Evolutionary conservation across 2,888 invertebrate genomes (phyloP).

Genomic region (Eupithecia subumbrata): DNA sequence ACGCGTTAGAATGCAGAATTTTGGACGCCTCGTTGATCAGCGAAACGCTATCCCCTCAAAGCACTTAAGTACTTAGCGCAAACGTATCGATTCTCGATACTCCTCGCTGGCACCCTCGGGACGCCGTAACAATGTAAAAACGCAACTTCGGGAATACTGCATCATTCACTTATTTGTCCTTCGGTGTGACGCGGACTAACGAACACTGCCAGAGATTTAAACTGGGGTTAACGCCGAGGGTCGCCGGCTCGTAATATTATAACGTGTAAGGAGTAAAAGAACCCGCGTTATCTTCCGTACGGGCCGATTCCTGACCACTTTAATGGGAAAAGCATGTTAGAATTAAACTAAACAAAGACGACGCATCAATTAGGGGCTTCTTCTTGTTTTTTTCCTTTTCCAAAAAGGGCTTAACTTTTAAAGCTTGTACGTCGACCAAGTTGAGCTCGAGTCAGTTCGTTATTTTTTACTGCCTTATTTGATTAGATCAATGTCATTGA

Average conservation of each 20-base stretch:
- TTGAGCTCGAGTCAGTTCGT: conserved; percentile 70
- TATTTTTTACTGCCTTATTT: conserved; percentile 79
- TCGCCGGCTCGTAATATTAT: conserved; percentile 77
- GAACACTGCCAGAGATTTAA: conserved; percentile 64
- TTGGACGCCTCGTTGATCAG: conserved; percentile 65
- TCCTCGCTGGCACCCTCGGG: conserved; percentile 72
- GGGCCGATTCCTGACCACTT: conserved; percentile 81
- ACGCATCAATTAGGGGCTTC: conserved; percentile 83
- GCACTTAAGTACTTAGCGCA: conserved; percentile 82
- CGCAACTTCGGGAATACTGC: conserved; percentile 67
- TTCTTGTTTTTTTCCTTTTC: conserved; percentile 67
- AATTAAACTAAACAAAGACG: conserved; percentile 85
- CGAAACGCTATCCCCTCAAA: conserved; percentile 75
- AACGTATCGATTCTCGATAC: conserved; percentile 81
- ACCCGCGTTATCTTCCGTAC: conserved; percentile 79
- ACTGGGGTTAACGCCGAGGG: conserved; percentile 72
- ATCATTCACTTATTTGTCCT: conserved; percentile 74
- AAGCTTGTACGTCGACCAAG: conserved; percentile 76
- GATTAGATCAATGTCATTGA: conserved; percentile 81
- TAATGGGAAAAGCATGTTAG: conserved; percentile 85
- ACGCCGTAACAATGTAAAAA: conserved; percentile 77
- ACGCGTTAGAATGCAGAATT: conserved; percentile 53
- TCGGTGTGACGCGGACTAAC: conserved; percentile 60
- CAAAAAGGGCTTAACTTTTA: conserved; percentile 78
- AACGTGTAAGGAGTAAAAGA: conserved; percentile 83